Conservation (phyloP, 1,140 invertebrate genomes). For the Maniola jurtina region DNA sequence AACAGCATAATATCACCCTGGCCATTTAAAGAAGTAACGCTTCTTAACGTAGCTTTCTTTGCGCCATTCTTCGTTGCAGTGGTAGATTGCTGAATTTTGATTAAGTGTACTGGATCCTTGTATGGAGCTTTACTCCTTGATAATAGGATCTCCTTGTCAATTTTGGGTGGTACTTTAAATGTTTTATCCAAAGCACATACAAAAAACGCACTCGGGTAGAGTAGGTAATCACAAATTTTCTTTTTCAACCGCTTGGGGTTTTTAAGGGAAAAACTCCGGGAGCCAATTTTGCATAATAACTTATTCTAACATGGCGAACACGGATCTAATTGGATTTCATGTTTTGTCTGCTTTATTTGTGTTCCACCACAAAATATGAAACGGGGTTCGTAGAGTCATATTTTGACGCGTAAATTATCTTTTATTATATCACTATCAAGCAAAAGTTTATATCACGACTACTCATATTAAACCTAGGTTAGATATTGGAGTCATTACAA, state of each 20-base stretch:
- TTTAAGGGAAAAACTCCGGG: slow-evolving; percentile 53
- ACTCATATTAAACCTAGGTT: not conserved
- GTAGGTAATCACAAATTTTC: slow-evolving; percentile 28
- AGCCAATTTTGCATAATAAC: slow-evolving; percentile 69
- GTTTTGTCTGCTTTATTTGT: slow-evolving; percentile 55
- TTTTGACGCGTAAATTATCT: too few species aligned
- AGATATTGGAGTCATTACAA: not conserved
- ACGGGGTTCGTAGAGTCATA: slow-evolving; percentile 29
- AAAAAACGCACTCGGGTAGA: slow-evolving; percentile 14
- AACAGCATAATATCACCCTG: too few species aligned
- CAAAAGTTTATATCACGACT: too few species aligned
- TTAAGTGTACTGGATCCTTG: too few species aligned
- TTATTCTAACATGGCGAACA: slow-evolving; percentile 61
- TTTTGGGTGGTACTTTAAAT: not conserved
- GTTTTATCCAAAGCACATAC: slow-evolving; percentile 3
- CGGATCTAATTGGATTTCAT: slow-evolving; percentile 65
- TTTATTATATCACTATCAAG: too few species aligned
- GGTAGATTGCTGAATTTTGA: too few species aligned
- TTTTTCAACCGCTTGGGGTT: slow-evolving; percentile 38
- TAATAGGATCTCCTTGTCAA: not conserved
- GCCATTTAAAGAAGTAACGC: too few species aligned
- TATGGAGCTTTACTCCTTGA: too few species aligned
- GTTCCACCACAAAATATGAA: slow-evolving; percentile 30
- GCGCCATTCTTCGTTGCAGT: too few species aligned
- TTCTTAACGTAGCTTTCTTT: too few species aligned